Evolutionary conservation across 2,113 vertebrate species (phyloP), one percentile per base, ranked within the genome.

Genomic region (Tragelaphus buxtoni): DNA sequence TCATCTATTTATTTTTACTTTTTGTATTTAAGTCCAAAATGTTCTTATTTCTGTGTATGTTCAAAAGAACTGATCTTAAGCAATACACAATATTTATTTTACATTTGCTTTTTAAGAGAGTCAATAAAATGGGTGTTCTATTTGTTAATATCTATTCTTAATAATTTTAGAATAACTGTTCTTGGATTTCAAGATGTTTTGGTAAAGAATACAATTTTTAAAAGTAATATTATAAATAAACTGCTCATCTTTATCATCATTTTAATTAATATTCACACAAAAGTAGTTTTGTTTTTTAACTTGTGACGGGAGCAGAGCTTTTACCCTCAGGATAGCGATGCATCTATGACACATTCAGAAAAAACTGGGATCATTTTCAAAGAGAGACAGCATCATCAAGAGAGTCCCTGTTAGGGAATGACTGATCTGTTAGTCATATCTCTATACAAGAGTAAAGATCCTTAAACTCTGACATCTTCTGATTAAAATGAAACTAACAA

Each of bases 331-430:
- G 58, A 96, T 20, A 90, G 4, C 55, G 60, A 17, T 45, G 88
- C 97, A 97, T 93, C 91, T 97, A 39, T 81, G 69, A 94, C 92
- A 88, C 24, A 96, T 94, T n/a, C n/a, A 65, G 81, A 91, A 98
- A 88, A 80, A 39, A 96, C 91, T 94, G 53, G 61, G 24, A 92
- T 94, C 20, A 94, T 17, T 82, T 97, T 97, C 65, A 89, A 92
- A 98, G 87, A 42, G 86, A 72, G 69, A 94, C n/a, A 74, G 51
- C 74, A 92, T 85, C 63, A 91, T 56, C 92, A 85, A 92, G 1
- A 92, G 42, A 97, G 82, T 95, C 35, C 83, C 42, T 92, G 91
- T 95, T 94, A 97, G 63, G 84, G 42, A 24, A 47, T 94, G 96
- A 91, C 76, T 87, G 87, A 88, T 97, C 80, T 56, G 60, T 96